These are phyloP conservation scores for Galeopsomyia nigrocyanea DNA, from an alignment of 2,888 invertebrate genomes.

Conservation along the genomic window DNA sequence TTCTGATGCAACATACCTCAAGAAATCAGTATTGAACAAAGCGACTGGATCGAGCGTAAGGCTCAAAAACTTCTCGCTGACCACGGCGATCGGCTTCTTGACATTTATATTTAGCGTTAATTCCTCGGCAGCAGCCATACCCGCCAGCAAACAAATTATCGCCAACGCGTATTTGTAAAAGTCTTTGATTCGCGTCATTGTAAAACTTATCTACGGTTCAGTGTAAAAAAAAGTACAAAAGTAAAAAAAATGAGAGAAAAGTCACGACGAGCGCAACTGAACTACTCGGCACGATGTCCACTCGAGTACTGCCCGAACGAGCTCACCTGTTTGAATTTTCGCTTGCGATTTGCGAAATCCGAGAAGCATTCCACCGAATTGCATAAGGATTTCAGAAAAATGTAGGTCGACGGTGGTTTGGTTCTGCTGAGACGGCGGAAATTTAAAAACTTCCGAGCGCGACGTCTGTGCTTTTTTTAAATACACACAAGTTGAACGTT, in stretches of 20 bases:
- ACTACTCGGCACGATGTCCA: slow-evolving; percentile 26
- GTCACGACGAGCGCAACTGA: not conserved
- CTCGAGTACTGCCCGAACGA: slow-evolving; percentile 21
- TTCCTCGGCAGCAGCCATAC: slow-evolving; percentile 63
- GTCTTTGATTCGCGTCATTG: slow-evolving; percentile 28
- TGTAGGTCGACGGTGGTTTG: slow-evolving; percentile 32
- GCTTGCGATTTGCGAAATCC: slow-evolving; percentile 51
- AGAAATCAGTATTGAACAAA: slow-evolving; percentile 70
- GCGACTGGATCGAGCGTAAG: slow-evolving; percentile 80
- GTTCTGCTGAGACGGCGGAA: slow-evolving; percentile 30
- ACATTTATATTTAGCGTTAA: slow-evolving; percentile 74
- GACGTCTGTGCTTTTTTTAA: too few species aligned
- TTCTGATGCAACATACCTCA: slow-evolving; percentile 64
- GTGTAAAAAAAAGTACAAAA: slow-evolving; percentile 28
- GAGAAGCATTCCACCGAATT: slow-evolving; percentile 34
- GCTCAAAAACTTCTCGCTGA: slow-evolving; percentile 81
- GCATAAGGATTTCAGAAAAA: slow-evolving; percentile 39
- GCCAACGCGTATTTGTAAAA: not conserved
- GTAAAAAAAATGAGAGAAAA: slow-evolving; percentile 24
- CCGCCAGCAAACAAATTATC: slow-evolving; percentile 26
- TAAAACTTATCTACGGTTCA: not conserved
- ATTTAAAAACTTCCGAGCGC: not conserved
- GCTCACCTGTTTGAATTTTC: slow-evolving; percentile 10
- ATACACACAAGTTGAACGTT: too few species aligned
- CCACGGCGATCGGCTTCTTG: slow-evolving; percentile 75